Percentiles rank a stretch among this genome's conserved stretches.
These are phyloP conservation scores for Cremastinae sp. DNA, from an alignment of 2,888 invertebrate species.

Conservation along the genomic window DNA sequence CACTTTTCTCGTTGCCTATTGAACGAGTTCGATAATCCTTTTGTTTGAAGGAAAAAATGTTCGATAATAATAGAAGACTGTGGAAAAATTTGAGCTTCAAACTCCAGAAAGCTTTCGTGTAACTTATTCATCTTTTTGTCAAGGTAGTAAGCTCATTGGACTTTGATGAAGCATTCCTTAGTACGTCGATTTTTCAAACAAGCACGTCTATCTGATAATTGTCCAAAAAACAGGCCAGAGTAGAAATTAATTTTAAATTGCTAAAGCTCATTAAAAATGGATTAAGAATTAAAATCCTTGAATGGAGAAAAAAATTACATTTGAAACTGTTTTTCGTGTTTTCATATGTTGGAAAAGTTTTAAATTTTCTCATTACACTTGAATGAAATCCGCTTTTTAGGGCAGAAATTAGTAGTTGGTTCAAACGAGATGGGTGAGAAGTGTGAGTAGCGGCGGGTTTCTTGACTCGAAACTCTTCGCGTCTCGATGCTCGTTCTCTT, in stretches of 20 bases:
- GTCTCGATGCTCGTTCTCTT: constrained; percentile 45
- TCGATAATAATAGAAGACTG: constrained; percentile 38
- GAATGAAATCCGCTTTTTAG: background rate
- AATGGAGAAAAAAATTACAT: too few relatives aligned
- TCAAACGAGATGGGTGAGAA: constrained; percentile 44
- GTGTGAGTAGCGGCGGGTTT: constrained; percentile 20
- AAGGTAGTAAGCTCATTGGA: constrained; percentile 47
- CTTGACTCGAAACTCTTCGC: constrained; percentile 39
- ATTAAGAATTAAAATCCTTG: too few relatives aligned
- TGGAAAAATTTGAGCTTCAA: background rate
- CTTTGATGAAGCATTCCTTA: constrained; percentile 19
- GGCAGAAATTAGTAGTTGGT: constrained; percentile 6
- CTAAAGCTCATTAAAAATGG: too few relatives aligned
- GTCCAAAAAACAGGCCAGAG: too few relatives aligned
- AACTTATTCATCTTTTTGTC: constrained; percentile 9
- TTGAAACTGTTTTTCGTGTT: too few relatives aligned
- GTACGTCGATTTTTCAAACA: constrained; percentile 25
- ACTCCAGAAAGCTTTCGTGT: constrained; percentile 10
- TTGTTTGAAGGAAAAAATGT: constrained; percentile 17
- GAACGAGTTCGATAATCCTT: background rate
- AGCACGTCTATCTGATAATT: background rate
- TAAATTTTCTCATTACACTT: background rate
- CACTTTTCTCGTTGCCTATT: constrained; percentile 41
- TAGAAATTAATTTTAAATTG: too few relatives aligned
- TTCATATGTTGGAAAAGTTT: background rate